phyloP scores from a whole-genome alignment of 2,797 vertebrate species.

The Notamacropus eugenii region DNA sequence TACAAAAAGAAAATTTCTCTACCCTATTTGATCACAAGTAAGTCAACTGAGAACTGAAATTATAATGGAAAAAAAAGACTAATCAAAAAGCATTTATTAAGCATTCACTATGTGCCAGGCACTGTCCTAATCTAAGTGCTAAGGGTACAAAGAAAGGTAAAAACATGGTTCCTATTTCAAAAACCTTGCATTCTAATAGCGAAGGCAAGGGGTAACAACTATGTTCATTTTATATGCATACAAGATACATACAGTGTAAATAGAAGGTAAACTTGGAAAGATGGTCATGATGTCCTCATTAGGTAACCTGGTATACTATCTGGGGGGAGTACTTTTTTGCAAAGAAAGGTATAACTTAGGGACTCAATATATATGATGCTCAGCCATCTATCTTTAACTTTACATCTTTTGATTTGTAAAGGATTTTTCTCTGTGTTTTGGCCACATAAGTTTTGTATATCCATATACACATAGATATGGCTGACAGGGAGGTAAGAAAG shows the following conservation, averaged over 20 bases:
- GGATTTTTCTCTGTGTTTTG: neutral
- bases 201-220: neutral
- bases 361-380: no score
- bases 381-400: neutral
- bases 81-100: neutral
- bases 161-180: neutral
- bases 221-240: neutral
- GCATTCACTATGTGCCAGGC: neutral
- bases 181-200: neutral
- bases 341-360: no score
- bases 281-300: neutral
- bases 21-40: neutral
- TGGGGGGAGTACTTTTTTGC: no score
- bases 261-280: neutral
- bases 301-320: neutral
- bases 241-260: neutral
- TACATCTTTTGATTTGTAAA: neutral
- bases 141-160: neutral
- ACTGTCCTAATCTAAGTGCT: neutral
- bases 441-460: neutral
- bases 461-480: neutral
- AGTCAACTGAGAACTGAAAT: neutral
- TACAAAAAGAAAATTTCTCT: neutral
- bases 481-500: neutral
- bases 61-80: neutral